These are phyloP conservation scores for Dromaius novaehollandiae DNA, from an alignment of 2,113 vertebrate genomes.

Conservation along the genomic window DNA sequence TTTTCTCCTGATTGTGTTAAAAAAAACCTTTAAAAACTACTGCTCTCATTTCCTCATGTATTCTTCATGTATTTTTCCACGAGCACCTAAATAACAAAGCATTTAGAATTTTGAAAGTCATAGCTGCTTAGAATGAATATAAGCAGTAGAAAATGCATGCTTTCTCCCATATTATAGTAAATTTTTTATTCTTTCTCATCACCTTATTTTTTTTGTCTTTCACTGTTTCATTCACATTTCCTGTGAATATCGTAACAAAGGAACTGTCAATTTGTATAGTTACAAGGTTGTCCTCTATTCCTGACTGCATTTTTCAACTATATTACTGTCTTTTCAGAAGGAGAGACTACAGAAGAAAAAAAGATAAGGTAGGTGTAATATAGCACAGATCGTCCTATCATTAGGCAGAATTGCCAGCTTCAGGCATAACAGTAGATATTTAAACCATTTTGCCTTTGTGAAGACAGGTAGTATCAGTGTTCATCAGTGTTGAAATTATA, in stretches of 20 bases:
- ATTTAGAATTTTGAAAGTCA: not conserved
- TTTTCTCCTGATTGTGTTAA: not conserved
- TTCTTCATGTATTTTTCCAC: not conserved
- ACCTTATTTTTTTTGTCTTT: not conserved
- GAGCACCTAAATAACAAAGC: not conserved
- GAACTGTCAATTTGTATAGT: not conserved
- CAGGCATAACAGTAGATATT: not conserved
- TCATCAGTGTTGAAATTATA: not conserved
- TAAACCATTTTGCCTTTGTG: not conserved
- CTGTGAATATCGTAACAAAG: not conserved
- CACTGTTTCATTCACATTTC: not conserved
- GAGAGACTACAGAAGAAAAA: not conserved
- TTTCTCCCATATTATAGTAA: accelerated
- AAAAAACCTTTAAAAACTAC: not conserved
- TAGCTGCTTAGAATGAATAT: not conserved
- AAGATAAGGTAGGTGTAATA: not conserved
- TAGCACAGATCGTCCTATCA: not conserved
- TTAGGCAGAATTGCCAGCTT: not conserved
- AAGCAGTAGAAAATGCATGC: not conserved
- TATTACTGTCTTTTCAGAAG: not conserved
- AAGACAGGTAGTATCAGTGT: not conserved
- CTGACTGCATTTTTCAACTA: not conserved
- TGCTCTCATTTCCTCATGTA: not conserved
- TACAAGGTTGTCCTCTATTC: not conserved
- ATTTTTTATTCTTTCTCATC: not conserved